phyloP scores from a whole-genome alignment of 2,113 vertebrate species.

The Corydoras maculifer region DNA sequence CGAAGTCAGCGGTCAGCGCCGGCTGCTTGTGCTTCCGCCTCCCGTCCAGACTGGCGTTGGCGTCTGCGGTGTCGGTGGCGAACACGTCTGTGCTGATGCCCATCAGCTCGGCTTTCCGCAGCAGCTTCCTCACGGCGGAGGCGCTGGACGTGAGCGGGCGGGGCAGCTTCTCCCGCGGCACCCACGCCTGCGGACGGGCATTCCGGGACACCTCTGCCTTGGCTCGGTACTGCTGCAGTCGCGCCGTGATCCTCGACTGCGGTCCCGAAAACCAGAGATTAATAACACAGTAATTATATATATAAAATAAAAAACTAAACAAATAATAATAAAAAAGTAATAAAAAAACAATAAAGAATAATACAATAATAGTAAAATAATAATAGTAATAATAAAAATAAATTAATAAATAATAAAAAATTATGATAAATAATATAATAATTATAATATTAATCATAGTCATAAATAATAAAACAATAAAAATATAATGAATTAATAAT shows the following conservation, averaged over 20 bases:
- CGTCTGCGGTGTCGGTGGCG: slow-evolving; percentile 90
- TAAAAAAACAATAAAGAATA: too few species aligned
- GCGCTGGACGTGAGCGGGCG: slow-evolving; percentile 92
- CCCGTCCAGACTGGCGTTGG: slow-evolving; percentile 89
- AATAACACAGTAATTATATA: too few species aligned
- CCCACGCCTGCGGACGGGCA: slow-evolving; percentile 93
- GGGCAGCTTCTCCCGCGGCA: slow-evolving; percentile 90
- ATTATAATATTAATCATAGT: too few species aligned
- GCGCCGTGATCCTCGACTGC: slow-evolving; percentile 88
- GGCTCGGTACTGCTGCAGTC: slow-evolving; percentile 89
- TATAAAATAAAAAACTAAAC: too few species aligned
- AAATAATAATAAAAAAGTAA: too few species aligned
- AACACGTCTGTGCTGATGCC: slow-evolving; percentile 98
- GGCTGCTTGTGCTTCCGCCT: slow-evolving; percentile 95
- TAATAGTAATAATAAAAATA: too few species aligned
- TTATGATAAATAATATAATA: too few species aligned
- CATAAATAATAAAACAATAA: too few species aligned
- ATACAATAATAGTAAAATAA: too few species aligned
- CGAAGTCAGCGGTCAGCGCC: slow-evolving; percentile 93
- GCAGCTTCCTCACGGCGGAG: slow-evolving; percentile 91
- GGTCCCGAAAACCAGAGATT: neutral
- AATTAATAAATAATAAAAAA: too few species aligned
- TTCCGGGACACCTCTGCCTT: slow-evolving; percentile 92
- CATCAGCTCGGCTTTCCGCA: slow-evolving; percentile 96
- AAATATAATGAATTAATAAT: too few species aligned